Evolutionary conservation across 2,888 invertebrate genomes (phyloP), one percentile per base, ranked within the genome.

Genomic region (Drosophila borealis): DNA sequence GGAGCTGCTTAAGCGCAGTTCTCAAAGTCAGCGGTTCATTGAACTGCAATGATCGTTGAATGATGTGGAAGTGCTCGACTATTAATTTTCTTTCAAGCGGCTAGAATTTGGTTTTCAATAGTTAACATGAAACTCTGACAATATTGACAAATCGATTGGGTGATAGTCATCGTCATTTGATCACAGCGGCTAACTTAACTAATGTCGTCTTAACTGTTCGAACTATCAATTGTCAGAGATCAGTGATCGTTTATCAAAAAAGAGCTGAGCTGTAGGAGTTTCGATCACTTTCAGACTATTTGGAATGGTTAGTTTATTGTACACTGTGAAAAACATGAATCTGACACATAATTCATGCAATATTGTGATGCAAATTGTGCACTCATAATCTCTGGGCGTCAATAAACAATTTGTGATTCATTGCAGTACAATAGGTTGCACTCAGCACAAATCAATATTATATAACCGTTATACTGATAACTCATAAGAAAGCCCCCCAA

Each of bases 381-480:
- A 61, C 42, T 41, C 62, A 49, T 67, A 75, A 67, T 67, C 75
- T 21, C n/a, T n/a, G 48, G 44, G 39, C 70, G 70, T 65, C 70
- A 74, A 56, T 48, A 9, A 21, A 19, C 21, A 63, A 29, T 44
- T 65, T 60, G 44, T 81, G 77, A 81, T 69, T 82, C 82, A 82
- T 67, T 48, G 49, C 42, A 39, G 25, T 33, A 76, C 80, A 80
- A 82, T 81, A 66, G 78, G 42, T 63, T 68, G 72, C 74, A 74
- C 74, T 82, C 71, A 79, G 60, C 67, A 66, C 60, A 37, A 39
- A 21, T 13, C 42, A 50, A 70, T 59, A 65, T 83, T 86, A 79
- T 69, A 69, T 78, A 83, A 86, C 76, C 70, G 86, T 77, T 85
- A 67, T 25, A 64, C 62, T 82, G 82, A 84, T 83, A 83, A 77